Evolutionary conservation across 2,113 vertebrate species (phyloP).

Genomic region (Vidua chalybeata): DNA sequence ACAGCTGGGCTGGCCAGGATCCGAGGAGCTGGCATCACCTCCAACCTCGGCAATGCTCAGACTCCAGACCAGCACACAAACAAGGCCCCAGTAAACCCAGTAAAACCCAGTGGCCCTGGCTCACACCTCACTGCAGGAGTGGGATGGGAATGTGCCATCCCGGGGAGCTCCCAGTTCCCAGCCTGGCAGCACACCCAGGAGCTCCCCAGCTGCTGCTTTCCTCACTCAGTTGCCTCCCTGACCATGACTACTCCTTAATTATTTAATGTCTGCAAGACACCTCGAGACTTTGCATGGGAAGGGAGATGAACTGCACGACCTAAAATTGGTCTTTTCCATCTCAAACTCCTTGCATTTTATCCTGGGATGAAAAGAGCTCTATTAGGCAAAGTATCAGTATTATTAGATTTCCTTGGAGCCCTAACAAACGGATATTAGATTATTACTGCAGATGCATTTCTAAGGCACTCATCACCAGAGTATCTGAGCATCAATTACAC

Average conservation of each 20-base stretch:
- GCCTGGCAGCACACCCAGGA: background rate
- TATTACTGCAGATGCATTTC: conserved; percentile 68
- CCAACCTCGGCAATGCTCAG: fast-evolving
- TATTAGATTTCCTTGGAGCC: conserved; percentile 71
- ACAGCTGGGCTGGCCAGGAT: background rate
- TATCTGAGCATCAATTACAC: conserved; percentile 67
- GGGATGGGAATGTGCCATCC: background rate
- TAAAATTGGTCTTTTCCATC: conserved; percentile 53
- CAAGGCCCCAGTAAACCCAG: background rate
- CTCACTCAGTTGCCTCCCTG: background rate
- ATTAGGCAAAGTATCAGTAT: conserved; percentile 64
- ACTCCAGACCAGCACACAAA: background rate
- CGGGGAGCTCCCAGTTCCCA: fast-evolving
- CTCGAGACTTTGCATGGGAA: conserved; percentile 15
- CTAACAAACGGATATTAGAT: conserved; percentile 72
- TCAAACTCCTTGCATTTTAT: conserved; percentile 55
- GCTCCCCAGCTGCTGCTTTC: background rate
- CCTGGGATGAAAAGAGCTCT: conserved; percentile 70
- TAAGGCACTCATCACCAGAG: conserved; percentile 62
- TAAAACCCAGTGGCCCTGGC: background rate
- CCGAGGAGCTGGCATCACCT: fast-evolving
- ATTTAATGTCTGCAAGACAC: conserved; percentile 51
- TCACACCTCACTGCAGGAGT: fast-evolving
- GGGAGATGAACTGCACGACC: conserved; percentile 27
- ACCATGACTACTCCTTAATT: conserved; percentile 42